These are phyloP conservation scores for Sinohyriopsis cumingii DNA, from an alignment of 2,888 invertebrate species.

Conservation along the genomic window DNA sequence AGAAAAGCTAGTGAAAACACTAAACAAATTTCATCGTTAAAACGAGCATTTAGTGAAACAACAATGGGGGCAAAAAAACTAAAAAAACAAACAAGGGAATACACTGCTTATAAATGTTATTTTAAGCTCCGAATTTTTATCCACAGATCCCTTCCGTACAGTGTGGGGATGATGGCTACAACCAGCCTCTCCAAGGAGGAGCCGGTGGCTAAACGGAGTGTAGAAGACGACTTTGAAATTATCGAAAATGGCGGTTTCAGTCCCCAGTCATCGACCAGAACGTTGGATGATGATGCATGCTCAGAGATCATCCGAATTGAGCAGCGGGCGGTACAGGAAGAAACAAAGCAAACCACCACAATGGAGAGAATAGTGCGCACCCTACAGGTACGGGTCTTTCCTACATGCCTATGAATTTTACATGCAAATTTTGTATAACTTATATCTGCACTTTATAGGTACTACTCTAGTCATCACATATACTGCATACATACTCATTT, in stretches of 20 bases:
- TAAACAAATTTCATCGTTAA: no score
- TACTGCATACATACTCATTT: no score
- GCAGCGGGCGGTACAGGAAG: slow-evolving; percentile 50
- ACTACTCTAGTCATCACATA: no score
- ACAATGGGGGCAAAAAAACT: no score
- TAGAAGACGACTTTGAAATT: slow-evolving; percentile 48
- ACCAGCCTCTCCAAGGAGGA: slow-evolving; percentile 38
- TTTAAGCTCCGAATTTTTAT: not conserved
- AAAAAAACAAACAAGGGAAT: no score
- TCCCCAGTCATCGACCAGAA: slow-evolving; percentile 54
- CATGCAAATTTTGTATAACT: no score
- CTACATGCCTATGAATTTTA: not conserved
- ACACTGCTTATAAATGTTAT: not conserved
- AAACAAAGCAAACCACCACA: slow-evolving; percentile 37
- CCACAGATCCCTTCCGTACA: not conserved
- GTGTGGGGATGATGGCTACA: slow-evolving; percentile 39
- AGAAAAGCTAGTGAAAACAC: no score
- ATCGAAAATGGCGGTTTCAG: slow-evolving; percentile 64
- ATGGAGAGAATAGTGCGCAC: slow-evolving; percentile 59
- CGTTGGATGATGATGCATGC: slow-evolving; percentile 62
- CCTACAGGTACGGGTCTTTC: slow-evolving; percentile 51
- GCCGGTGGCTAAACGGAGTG: slow-evolving; percentile 10
- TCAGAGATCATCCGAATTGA: slow-evolving; percentile 67
- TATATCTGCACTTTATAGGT: no score
- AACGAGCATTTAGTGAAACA: no score